A percentile compares a stretch with the other conserved stretches of the same genome.
These are phyloP conservation scores for Idaea biselata DNA, from an alignment of 2,888 invertebrate genomes.

Conservation along the genomic window DNA sequence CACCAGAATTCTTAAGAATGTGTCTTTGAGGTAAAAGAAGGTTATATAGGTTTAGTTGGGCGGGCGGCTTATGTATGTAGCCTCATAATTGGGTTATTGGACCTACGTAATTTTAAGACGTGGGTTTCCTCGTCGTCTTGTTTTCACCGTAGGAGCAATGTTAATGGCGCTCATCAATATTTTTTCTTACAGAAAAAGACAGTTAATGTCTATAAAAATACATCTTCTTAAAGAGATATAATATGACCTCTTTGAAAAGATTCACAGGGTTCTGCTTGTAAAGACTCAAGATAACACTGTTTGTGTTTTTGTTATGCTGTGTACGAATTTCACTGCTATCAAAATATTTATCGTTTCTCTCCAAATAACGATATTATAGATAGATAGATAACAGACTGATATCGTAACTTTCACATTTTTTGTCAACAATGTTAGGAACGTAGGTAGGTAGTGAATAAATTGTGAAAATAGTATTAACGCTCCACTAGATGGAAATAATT, in stretches of 20 bases:
- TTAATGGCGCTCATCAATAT: too few relatives aligned
- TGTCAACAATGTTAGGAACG: background rate
- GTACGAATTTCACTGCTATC: background rate
- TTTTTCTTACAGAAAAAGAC: too few relatives aligned
- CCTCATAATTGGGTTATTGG: background rate
- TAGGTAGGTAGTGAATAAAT: background rate
- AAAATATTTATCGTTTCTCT: background rate
- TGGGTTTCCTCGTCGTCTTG: background rate
- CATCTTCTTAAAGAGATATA: too few relatives aligned
- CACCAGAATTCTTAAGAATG: too few relatives aligned
- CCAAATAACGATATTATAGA: background rate
- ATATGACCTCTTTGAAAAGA: background rate
- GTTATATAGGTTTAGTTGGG: too few relatives aligned
- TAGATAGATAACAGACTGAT: background rate
- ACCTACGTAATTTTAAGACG: background rate
- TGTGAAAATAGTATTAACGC: background rate
- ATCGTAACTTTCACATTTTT: background rate
- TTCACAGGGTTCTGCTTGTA: background rate
- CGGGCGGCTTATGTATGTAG: too few relatives aligned
- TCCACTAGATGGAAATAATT: constrained; percentile 19
- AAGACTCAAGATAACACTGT: background rate
- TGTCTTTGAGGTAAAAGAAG: too few relatives aligned
- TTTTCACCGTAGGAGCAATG: too few relatives aligned
- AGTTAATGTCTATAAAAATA: too few relatives aligned
- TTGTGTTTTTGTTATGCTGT: background rate